Conservation (phyloP, 2,888 invertebrate species). For the Mayetiola destructor region DNA sequence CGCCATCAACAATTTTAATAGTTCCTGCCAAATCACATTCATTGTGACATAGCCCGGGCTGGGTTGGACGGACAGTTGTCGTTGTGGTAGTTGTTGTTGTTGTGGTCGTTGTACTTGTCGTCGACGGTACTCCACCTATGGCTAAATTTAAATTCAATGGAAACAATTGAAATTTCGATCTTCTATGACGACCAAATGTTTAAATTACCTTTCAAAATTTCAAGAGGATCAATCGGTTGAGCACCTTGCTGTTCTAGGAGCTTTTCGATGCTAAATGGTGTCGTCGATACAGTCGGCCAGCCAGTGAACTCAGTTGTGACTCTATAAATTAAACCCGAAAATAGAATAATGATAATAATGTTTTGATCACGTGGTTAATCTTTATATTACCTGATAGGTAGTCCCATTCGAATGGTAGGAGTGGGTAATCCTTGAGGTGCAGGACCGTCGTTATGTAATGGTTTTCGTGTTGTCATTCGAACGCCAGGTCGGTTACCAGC, state of each 20-base stretch:
- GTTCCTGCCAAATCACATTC: constrained; percentile 79
- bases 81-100: constrained; percentile 55
- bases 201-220: constrained; percentile 29
- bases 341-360: background rate
- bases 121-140: constrained; percentile 35
- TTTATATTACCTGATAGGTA: constrained; percentile 65
- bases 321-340: constrained; percentile 33
- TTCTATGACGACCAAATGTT: too few relatives aligned
- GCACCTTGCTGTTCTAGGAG: constrained; percentile 52
- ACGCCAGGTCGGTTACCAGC: constrained; percentile 44
- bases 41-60: constrained; percentile 60
- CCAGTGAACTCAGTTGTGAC: constrained; percentile 81
- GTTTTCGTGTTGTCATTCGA: constrained; percentile 43
- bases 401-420: constrained; percentile 72
- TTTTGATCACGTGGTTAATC: too few relatives aligned
- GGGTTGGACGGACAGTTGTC: constrained; percentile 52
- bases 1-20: constrained; percentile 67
- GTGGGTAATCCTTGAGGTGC: constrained; percentile 41
- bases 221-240: constrained; percentile 40
- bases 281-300: constrained; percentile 79
- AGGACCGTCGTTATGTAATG: constrained; percentile 35
- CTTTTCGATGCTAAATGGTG: constrained; percentile 72
- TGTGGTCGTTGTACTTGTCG: constrained; percentile 41
- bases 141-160: too few relatives aligned
- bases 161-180: too few relatives aligned